Evolutionary conservation across 64 coral and sea anemone species (phyloP).

Genomic region (Exaiptasia diaphana): DNA sequence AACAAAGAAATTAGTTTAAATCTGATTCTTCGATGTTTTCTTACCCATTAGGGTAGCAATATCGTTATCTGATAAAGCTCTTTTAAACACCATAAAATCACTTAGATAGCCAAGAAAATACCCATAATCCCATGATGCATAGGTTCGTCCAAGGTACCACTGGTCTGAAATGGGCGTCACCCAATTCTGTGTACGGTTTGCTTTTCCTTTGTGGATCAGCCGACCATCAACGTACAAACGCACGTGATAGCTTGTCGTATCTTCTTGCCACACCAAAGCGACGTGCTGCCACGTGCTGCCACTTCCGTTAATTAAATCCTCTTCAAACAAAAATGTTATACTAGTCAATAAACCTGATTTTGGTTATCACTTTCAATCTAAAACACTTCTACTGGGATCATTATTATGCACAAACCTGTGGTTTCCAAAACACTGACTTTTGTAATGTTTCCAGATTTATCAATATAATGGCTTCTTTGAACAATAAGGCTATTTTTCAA

Average conservation of each 20-base stretch:
- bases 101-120: slow-evolving; percentile 48
- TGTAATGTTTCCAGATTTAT: too few relatives aligned
- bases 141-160: not conserved
- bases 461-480: too few relatives aligned
- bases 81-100: slow-evolving; percentile 25
- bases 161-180: not conserved
- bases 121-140: not conserved
- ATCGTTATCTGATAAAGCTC: not conserved
- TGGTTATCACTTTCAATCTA: not conserved
- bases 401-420: too few relatives aligned
- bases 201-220: not conserved
- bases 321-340: not conserved
- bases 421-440: too few relatives aligned
- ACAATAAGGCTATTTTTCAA: not conserved
- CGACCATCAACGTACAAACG: not conserved
- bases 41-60: slow-evolving; percentile 30
- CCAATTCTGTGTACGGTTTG: not conserved
- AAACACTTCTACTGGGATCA: not conserved
- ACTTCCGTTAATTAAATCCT: not conserved
- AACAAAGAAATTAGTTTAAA: too few relatives aligned
- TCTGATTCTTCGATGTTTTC: too few relatives aligned
- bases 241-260: not conserved
- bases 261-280: not conserved
- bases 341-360: not conserved
- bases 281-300: slow-evolving; percentile 24